Base-by-base conservation (phyloP, 1,140 invertebrate genomes). In the Metaphire vulgaris region DNA sequence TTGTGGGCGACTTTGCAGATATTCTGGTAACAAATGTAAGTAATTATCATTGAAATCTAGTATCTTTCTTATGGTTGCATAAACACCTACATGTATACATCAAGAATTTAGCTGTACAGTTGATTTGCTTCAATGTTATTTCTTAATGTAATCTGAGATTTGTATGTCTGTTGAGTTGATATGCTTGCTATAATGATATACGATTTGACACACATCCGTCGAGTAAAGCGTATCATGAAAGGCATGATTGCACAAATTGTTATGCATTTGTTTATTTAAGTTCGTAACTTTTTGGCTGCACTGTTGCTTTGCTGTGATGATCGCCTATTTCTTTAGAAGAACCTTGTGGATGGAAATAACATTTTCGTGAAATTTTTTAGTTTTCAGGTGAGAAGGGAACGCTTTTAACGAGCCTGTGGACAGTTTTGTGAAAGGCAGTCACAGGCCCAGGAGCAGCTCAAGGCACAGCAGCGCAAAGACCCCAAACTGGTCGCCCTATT, bases 341-440 rank as follows among this genome's bases (percentile, higher is more conserved):
- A 56, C 21, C 21, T 12, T 21, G 21, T 12, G 6, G 21, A 56
- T 56, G 21, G 21, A 56, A 12, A 56, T 56, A 21, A 12, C 21
- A 56, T 56, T 6, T 56, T 74, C 80, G 76, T 73, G 77, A 26
- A 2, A 74, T 81, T 78, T 84, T 87, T 34, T 81, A 90, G 89
- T 93, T 94, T 88, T 90, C 92, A 82, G 91, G 91, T 31, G 86
- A 89, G 41, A 81, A 87, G 0, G 91, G 92, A 0, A 91, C 92
- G 81, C 30, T 89, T 95, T 77, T 89, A 90, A 76, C 84, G 87
- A 76, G 92, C 92, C 1, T 92, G 95, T 28, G 91, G 95, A 1
- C 90, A 88, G 28, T 99, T 98, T 86, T 98, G 96, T 86, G 90
- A 93, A 71, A 92, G 94, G 41, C 97, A 99, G 85, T 92, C 96